Base-by-base conservation (phyloP, 1,140 invertebrate genomes). In the Aradophagus sp. region DNA sequence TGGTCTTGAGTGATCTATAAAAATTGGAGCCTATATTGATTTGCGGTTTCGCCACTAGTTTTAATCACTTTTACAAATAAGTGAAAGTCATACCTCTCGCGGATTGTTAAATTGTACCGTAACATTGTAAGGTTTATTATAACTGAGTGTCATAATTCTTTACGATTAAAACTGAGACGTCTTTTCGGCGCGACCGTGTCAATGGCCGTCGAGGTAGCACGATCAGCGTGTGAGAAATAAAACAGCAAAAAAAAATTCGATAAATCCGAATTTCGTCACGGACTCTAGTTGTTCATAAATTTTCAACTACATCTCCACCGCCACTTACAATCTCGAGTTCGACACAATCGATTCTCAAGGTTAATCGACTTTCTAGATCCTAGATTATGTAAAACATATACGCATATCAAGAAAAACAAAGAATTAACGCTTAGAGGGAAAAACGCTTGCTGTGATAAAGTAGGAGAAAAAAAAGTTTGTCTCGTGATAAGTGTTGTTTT, bases 321-420 rank as follows among this genome's bases (percentile, higher is more conserved):
- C 39, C 5, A 36, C 11, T 1, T 11, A 6, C 14, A 11, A 27
- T 19, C 20, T 26, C 13, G 41, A n/a, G 35, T 31, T 15, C 36
- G 56, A 41, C 8, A 50, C 50, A 69, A 69, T 69, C 39, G 39
- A 42, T 32, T 36, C 55, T 48, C 65, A 68, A 68, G 55, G 65
- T 68, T 68, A 68, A 61, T 61, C 39, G 41, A 61, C 55, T 68
- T 68, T 68, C 55, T 68, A 68, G 65, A 68, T 68, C 3, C 11
- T 15, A 68, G 65, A 61, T 59, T 68, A 68, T 53, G 35, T 44
- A 47, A 53, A 68, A 58, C 31, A 58, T 17, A 7, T 29, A 34
- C 13, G 15, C 11, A 20, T 11, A 19, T 31, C 6, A 7, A 14
- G 29, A 67, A 58, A 66, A 66, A 45, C 17, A 65, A 39, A 34